phyloP scores from a whole-genome alignment of 2,888 invertebrate genomes.

The Troides oblongomaculatus region DNA sequence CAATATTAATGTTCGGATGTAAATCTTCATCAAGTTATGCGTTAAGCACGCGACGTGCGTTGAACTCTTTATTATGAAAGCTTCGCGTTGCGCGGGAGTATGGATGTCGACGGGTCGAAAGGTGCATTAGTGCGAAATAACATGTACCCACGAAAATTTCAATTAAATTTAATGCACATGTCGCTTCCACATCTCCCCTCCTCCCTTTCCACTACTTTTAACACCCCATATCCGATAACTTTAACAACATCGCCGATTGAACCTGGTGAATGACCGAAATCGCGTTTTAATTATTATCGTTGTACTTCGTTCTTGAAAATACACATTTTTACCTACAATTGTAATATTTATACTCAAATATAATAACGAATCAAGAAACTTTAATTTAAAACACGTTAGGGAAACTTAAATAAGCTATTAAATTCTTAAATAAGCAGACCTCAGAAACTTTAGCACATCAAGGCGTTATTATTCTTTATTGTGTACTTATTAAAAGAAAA shows the following conservation, averaged over 20 bases:
- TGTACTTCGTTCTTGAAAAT: not conserved
- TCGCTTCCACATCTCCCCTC: constrained; percentile 37
- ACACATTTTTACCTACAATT: too few species aligned
- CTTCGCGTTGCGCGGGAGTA: constrained; percentile 41
- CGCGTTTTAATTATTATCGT: constrained; percentile 42
- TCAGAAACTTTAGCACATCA: too few species aligned
- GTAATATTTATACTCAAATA: too few species aligned
- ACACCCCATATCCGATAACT: constrained; percentile 52
- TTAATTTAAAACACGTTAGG: too few species aligned
- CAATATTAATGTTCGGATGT: constrained; percentile 36
- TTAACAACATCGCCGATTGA: constrained; percentile 51
- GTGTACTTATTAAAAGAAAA: too few species aligned
- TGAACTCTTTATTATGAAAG: constrained; percentile 47
- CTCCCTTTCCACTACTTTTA: constrained; percentile 33
- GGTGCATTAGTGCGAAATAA: constrained; percentile 72
- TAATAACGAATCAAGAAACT: too few species aligned
- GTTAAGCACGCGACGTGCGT: constrained; percentile 41
- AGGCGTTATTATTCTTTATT: too few species aligned
- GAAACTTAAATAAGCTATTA: too few species aligned
- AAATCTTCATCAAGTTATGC: constrained; percentile 44
- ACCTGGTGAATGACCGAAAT: constrained; percentile 57
- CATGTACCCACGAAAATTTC: constrained; percentile 71
- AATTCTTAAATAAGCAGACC: too few species aligned
- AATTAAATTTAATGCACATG: constrained; percentile 73
- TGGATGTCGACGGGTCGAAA: constrained; percentile 53